Base-by-base conservation (phyloP, 2,888 invertebrate species). In the Trachelus stipa region DNA sequence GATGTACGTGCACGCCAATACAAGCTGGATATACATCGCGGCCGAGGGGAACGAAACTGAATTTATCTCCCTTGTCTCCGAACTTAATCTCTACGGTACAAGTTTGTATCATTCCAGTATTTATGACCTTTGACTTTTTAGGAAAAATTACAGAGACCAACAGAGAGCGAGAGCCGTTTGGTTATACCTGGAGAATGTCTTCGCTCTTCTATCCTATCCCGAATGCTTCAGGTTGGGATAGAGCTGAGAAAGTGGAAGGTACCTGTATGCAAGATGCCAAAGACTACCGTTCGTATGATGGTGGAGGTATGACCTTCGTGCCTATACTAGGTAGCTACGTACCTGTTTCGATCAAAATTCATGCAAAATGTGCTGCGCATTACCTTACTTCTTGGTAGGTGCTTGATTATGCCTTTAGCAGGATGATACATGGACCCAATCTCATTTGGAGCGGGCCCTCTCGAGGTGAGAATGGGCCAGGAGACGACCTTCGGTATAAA, bases 401-500 rank as follows among this genome's bases (percentile, higher is more conserved):
- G 34, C 80, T 84, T 82, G 85, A 85, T 85, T 85, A 81, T 80
- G 82, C 84, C 85, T 83, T 83, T 81, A 81, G 83, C 82, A 83
- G 81, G 81, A 83, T 82, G 84, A 84, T 83, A 83, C 83, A 84
- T 83, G 84, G 81, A 82, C 83, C 85, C 85, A 85, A 86, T 85
- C 84, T 85, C 84, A 87, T 86, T 85, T 83, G 82, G 82, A 85
- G 83, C 83, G 83, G 79, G 83, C 82, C 79, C 83, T 84, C 83
- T 79, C 78, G 79, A 85, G 87, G 85, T 84, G 85, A 80, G 79
- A 81, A 85, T 84, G 82, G 81, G 81, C 81, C 83, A 80, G 84
- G 82, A 81, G 82, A 79, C 84, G 85, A 84, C 84, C 86, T 85
- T 85, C 84, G 81, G 84, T 81, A 83, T 81, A 81, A 84, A 85